Conservation (phyloP, 1,140 invertebrate species). For the Drosophila dunni region DNA sequence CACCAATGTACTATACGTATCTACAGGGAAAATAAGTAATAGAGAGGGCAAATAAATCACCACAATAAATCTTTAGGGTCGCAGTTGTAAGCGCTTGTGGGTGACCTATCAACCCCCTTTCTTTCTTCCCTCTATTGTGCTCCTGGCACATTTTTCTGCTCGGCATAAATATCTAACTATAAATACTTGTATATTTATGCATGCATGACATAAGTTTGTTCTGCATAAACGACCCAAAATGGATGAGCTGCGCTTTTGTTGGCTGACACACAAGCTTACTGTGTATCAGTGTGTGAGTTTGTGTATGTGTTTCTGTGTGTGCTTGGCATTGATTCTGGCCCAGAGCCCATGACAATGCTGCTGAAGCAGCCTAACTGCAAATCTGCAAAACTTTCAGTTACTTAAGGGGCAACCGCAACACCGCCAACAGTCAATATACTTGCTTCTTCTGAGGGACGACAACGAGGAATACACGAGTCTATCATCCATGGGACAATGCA, state of each 20-base stretch:
- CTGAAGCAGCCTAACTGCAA: conserved; percentile 46
- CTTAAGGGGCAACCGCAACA: conserved; percentile 54
- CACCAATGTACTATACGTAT: conserved; percentile 21
- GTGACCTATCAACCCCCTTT: conserved; percentile 7
- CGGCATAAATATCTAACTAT: conserved; percentile 75
- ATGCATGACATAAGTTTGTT: conserved; percentile 80
- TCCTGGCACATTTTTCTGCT: conserved; percentile 49
- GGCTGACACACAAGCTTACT: conserved; percentile 8
- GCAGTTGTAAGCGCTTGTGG: conserved; percentile 64
- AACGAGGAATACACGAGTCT: conserved; percentile 4
- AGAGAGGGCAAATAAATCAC: conserved; percentile 69
- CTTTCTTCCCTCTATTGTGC: background rate
- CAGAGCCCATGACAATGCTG: conserved; percentile 39
- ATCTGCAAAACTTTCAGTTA: conserved; percentile 66
- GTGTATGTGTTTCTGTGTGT: conserved; percentile 1
- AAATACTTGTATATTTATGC: conserved; percentile 77
- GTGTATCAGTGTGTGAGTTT: background rate
- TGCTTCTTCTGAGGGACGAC: background rate
- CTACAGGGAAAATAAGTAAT: conserved; percentile 29
- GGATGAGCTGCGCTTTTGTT: conserved; percentile 54
- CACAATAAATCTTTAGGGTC: conserved; percentile 80
- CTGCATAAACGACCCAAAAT: conserved; percentile 62
- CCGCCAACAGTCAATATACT: conserved; percentile 47
- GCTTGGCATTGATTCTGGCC: conserved; percentile 31
- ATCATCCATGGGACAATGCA: conserved; percentile 59